Percentiles rank a stretch among this genome's conserved stretches.
These are phyloP conservation scores for Lacanobia oleracea DNA, from an alignment of 2,888 invertebrate species.

Conservation along the genomic window DNA sequence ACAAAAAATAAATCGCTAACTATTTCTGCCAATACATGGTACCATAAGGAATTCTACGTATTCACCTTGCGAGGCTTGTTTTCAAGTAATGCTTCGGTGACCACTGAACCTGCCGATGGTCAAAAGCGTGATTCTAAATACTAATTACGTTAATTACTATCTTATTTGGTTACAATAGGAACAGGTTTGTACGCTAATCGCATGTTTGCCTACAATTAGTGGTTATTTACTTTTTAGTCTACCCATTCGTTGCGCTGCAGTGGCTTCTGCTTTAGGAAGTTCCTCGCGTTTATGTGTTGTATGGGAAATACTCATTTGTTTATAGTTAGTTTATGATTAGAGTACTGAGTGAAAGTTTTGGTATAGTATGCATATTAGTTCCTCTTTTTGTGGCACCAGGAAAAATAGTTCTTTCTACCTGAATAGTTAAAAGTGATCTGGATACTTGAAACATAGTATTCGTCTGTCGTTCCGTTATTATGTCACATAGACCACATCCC, in stretches of 20 bases:
- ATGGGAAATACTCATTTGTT: constrained; percentile 38
- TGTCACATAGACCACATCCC: background rate
- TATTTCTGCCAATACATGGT: background rate
- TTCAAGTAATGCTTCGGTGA: constrained; percentile 38
- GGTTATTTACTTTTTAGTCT: constrained; percentile 43
- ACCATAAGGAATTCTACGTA: constrained; percentile 1
- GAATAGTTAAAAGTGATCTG: background rate
- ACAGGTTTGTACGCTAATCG: constrained; percentile 50
- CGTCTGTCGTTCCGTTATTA: background rate
- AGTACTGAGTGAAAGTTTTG: constrained; percentile 35
- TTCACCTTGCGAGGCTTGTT: background rate
- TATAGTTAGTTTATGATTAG: constrained; percentile 33
- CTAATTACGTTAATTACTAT: constrained; percentile 56
- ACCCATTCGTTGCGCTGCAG: constrained; percentile 50
- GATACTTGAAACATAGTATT: background rate
- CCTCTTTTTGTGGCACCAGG: background rate
- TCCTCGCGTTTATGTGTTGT: constrained; percentile 28
- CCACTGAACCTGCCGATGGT: constrained; percentile 37
- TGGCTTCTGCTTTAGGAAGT: constrained; percentile 45
- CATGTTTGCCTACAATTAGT: constrained; percentile 53
- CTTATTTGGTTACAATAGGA: constrained; percentile 57
- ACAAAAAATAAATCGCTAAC: background rate
- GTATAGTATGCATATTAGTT: constrained; percentile 13
- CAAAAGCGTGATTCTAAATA: constrained; percentile 43
- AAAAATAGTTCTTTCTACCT: background rate